Conservation (phyloP, 92 coral and sea anemone species). For the Paragorgia papillata region DNA sequence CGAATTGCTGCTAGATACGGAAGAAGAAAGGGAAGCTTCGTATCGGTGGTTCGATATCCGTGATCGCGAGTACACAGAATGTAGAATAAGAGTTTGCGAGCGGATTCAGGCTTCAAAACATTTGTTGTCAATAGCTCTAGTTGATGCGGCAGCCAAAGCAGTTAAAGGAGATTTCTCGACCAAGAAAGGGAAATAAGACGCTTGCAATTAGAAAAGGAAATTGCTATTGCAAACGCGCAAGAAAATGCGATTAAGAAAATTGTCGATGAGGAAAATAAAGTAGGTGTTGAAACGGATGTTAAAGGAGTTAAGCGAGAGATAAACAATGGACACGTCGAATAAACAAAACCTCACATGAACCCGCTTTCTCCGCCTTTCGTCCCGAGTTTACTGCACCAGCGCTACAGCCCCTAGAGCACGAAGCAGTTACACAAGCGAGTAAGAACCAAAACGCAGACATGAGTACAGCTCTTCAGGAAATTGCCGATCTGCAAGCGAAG, state of each 20-base stretch:
- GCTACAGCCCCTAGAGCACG: no score
- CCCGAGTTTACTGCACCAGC: no score
- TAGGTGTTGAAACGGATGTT: no score
- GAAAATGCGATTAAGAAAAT: slow-evolving; percentile 41
- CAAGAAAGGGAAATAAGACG: slow-evolving; percentile 47
- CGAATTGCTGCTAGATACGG: slow-evolving; percentile 31
- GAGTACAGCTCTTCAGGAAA: no score
- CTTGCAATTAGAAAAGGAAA: slow-evolving; percentile 21
- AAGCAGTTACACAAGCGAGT: no score
- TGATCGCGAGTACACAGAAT: slow-evolving; percentile 49
- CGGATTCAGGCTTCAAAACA: slow-evolving; percentile 47
- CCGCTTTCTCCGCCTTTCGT: no score
- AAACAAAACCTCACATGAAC: no score
- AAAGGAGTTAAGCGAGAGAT: no score
- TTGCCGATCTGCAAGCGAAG: no score
- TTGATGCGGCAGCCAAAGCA: slow-evolving; percentile 42
- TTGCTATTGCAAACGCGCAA: slow-evolving; percentile 53
- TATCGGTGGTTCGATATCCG: slow-evolving; percentile 50
- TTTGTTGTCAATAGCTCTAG: no score
- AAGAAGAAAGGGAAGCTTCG: slow-evolving; percentile 43
- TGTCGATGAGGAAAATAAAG: slow-evolving; percentile 24
- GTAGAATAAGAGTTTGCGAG: slow-evolving; percentile 46
- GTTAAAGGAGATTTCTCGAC: slow-evolving; percentile 42
- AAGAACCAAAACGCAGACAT: no score
- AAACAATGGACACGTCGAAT: no score